Evolutionary conservation across 2,888 invertebrate species (phyloP), one percentile per base, ranked within the genome.

Genomic region (Gordius sp.): DNA sequence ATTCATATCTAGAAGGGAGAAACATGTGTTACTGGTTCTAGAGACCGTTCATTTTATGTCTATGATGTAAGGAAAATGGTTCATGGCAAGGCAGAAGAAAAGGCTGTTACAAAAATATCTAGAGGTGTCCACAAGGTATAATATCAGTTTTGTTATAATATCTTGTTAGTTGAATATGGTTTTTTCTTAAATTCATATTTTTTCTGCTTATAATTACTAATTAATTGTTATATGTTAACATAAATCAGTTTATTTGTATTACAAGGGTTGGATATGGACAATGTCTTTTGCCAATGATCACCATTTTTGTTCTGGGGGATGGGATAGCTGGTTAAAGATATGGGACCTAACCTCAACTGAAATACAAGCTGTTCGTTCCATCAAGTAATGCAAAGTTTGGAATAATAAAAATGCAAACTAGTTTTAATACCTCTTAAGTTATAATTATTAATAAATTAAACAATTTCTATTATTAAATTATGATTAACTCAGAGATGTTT

Each of bases 221-320:
- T n/a, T n/a, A n/a, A n/a, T n/a, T n/a, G n/a, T n/a, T n/a, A n/a
- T n/a, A n/a, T n/a, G n/a, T n/a, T n/a, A n/a, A n/a, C n/a, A n/a
- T n/a, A n/a, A n/a, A n/a, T n/a, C n/a, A n/a, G n/a, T n/a, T n/a
- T n/a, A n/a, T n/a, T n/a, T n/a, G n/a, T n/a, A n/a, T n/a, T n/a
- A n/a, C n/a, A n/a, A 47, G 47, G 47, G 47, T 47, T 47, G 47
- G 47, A 47, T 47, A 8, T 47, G 47, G 47, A 47, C 47, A n/a
- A 13, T 47, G 4, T 47, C 47, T 47, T 47, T 47, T 23, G 8
- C 20, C 4, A 47, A 47, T 20, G 20, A 47, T 47, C 8, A 8
- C 13, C 8, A 23, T 13, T 47, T 47, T 47, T 47, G 47, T 47
- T 47, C 47, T n/a, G 47, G 47, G 4, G 47, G 47, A 4, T 47